Conservation (phyloP, 2,888 invertebrate species). For the Psylliodes chrysocephalus region DNA sequence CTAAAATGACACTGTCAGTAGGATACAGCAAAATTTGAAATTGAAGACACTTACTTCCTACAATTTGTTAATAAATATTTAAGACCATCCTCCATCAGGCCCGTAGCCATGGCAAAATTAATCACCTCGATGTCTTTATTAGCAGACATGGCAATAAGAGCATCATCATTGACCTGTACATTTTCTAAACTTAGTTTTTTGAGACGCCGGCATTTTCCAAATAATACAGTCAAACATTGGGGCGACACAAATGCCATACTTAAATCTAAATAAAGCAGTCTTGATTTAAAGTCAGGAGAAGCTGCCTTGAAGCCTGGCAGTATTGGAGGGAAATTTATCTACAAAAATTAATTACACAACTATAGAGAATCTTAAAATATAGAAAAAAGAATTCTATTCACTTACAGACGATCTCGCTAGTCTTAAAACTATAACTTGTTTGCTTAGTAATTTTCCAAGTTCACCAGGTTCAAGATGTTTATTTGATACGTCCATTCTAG, state of each 20-base stretch:
- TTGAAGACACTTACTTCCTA: constrained; percentile 67
- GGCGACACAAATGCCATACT: constrained; percentile 79
- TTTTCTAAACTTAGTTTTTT: constrained; percentile 89
- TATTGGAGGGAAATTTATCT: constrained; percentile 68
- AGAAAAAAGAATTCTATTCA: too few species aligned
- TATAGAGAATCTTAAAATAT: too few species aligned
- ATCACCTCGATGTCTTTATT: constrained; percentile 79
- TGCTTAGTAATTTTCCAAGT: constrained; percentile 77
- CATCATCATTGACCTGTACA: constrained; percentile 71
- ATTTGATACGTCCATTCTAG: constrained; percentile 81
- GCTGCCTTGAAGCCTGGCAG: constrained; percentile 60
- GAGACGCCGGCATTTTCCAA: constrained; percentile 75
- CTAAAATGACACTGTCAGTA: too few species aligned
- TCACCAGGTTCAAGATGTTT: constrained; percentile 75
- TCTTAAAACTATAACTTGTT: constrained; percentile 81
- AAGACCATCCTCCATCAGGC: constrained; percentile 74
- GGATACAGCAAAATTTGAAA: too few species aligned
- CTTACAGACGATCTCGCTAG: constrained; percentile 83
- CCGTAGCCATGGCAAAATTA: constrained; percentile 85
- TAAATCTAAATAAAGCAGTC: constrained; percentile 87
- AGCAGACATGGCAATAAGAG: constrained; percentile 75
- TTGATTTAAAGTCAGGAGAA: constrained; percentile 64
- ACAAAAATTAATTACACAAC: constrained; percentile 35
- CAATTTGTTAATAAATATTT: constrained; percentile 72
- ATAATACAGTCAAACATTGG: constrained; percentile 68